Percentiles rank a stretch among this genome's conserved stretches.
Evolutionary conservation across 2,888 invertebrate genomes (phyloP).

Genomic region (Chalcosyrphus nemorum): DNA sequence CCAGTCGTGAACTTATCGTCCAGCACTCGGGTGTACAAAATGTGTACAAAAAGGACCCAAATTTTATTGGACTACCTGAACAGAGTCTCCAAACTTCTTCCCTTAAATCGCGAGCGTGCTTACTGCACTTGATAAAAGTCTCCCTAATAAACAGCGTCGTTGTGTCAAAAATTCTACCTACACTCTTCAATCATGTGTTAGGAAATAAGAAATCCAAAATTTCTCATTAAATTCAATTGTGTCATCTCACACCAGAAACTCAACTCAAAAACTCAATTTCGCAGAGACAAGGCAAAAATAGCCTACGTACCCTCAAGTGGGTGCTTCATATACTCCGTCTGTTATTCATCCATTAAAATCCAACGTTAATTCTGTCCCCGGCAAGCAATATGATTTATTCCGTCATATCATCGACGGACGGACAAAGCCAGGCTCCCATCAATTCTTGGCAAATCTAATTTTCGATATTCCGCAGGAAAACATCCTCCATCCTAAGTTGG

Average conservation of each 20-base stretch:
- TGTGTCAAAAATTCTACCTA: too few relatives aligned
- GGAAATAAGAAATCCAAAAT: too few relatives aligned
- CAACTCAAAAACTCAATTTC: not conserved
- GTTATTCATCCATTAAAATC: conserved; percentile 6
- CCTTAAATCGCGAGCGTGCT: too few relatives aligned
- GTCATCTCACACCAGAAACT: not conserved
- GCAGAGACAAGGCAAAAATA: too few relatives aligned
- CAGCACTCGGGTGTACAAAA: too few relatives aligned
- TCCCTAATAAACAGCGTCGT: too few relatives aligned
- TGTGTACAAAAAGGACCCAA: too few relatives aligned
- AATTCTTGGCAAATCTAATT: conserved; percentile 46
- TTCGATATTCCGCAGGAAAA: conserved; percentile 6
- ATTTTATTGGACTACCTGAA: too few relatives aligned
- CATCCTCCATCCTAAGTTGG: not conserved
- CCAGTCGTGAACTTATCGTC: too few relatives aligned
- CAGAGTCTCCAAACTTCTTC: too few relatives aligned
- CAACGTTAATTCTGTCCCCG: not conserved
- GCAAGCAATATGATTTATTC: conserved; percentile 26
- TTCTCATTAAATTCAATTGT: not conserved
- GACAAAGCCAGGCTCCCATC: conserved; percentile 13
- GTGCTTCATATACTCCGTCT: not conserved
- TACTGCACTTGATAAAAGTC: too few relatives aligned
- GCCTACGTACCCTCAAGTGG: not conserved
- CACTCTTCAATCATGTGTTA: too few relatives aligned
- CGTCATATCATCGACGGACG: conserved; percentile 29